Conservation (phyloP, 92 coral and sea anemone genomes). For the Galaxea fascicularis region DNA sequence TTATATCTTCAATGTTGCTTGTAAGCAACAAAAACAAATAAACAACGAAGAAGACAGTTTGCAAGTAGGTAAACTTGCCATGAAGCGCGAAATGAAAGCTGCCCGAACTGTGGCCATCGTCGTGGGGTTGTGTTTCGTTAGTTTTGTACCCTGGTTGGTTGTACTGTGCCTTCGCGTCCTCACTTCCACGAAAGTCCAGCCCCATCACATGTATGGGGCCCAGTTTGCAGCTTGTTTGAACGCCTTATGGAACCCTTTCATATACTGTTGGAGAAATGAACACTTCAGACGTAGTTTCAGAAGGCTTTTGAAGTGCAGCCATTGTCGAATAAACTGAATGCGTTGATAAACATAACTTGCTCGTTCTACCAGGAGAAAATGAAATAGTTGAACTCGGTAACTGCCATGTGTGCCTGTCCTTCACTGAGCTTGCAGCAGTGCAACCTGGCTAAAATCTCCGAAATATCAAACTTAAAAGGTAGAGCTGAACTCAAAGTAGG, state of each 20-base stretch:
- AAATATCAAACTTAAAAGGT: too few relatives aligned
- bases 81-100: constrained; percentile 42
- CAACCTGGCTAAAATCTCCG: too few relatives aligned
- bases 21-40: constrained; percentile 27
- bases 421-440: too few relatives aligned
- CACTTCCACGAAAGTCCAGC: neutral
- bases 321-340: neutral
- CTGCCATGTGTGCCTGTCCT: too few relatives aligned
- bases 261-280: constrained; percentile 62
- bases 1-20: constrained; percentile 17
- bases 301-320: constrained; percentile 17
- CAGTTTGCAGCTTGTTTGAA: constrained; percentile 26
- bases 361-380: too few relatives aligned
- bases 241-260: constrained; percentile 65
- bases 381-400: too few relatives aligned
- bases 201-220: neutral
- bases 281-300: constrained; percentile 45
- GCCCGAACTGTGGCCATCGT: constrained; percentile 58
- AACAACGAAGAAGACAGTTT: neutral
- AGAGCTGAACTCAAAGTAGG: too few relatives aligned
- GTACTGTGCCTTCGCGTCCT: constrained; percentile 26
- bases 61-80: neutral
- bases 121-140: constrained; percentile 54
- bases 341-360: too few relatives aligned
- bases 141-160: constrained; percentile 45